These are phyloP conservation scores for Zeuzera pyrina DNA, from an alignment of 2,888 invertebrate species.

Conservation along the genomic window DNA sequence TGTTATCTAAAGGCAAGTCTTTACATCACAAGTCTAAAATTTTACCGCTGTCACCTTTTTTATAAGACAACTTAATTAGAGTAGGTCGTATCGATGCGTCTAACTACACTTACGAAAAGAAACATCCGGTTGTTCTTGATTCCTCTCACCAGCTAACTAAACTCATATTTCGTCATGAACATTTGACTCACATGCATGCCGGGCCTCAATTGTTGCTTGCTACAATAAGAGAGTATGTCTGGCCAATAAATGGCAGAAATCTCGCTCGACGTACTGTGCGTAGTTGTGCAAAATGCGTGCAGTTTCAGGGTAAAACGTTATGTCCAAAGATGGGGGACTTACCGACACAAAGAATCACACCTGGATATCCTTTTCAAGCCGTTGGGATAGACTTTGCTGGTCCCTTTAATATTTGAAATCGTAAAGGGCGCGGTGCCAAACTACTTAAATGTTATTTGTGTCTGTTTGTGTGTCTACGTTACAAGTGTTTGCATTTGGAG, in stretches of 20 bases:
- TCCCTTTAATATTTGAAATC: conserved; percentile 3
- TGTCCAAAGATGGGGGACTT: conserved; percentile 8
- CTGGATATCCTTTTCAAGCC: conserved; percentile 6
- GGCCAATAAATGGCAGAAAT: conserved; percentile 11
- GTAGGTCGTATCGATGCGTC: conserved; percentile 11
- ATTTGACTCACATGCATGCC: conserved; percentile 2
- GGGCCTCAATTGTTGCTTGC: conserved; percentile 6
- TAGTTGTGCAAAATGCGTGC: background rate
- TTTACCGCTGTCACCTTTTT: conserved; percentile 7
- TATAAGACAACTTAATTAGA: conserved; percentile 10
- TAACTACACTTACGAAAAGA: background rate
- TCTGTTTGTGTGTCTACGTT: conserved; percentile 17
- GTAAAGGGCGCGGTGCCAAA: conserved; percentile 9
- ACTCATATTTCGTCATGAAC: background rate
- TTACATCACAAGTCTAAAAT: conserved; percentile 6
- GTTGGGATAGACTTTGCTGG: conserved; percentile 8
- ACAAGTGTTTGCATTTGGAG: conserved; percentile 20
- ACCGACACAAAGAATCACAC: conserved; percentile 5
- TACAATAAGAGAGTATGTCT: conserved; percentile 1
- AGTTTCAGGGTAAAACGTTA: conserved; percentile 1
- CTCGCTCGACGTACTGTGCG: conserved; percentile 8
- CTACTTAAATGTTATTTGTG: conserved; percentile 15
- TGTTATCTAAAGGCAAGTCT: conserved; percentile 3
- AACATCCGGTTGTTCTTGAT: background rate
- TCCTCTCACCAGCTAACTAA: background rate